These are phyloP conservation scores for Lasioglossum oenotherae DNA, from an alignment of 2,888 invertebrate species.

Conservation along the genomic window DNA sequence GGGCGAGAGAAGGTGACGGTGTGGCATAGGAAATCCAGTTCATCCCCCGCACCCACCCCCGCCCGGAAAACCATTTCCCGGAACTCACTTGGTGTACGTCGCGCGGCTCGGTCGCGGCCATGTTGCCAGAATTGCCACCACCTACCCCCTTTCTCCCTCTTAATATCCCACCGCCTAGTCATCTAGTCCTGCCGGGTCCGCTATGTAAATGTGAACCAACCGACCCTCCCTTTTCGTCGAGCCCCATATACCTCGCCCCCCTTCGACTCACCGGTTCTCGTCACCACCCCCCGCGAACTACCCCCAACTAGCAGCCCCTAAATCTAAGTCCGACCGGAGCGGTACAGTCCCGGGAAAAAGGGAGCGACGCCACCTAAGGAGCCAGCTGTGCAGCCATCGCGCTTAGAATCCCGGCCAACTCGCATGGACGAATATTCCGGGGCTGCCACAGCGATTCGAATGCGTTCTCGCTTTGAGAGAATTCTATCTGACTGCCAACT, in stretches of 20 bases:
- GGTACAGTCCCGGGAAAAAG: conserved; percentile 81
- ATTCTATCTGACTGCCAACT: not conserved
- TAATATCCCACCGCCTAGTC: conserved; percentile 83
- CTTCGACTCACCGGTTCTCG: conserved; percentile 68
- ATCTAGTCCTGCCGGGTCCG: conserved; percentile 84
- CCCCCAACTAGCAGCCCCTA: conserved; percentile 83
- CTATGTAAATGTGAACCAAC: conserved; percentile 84
- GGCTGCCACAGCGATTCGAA: not conserved
- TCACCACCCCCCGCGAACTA: conserved; percentile 81
- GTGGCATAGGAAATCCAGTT: conserved; percentile 75
- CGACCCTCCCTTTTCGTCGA: conserved; percentile 74
- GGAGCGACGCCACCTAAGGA: conserved; percentile 48
- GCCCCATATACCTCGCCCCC: conserved; percentile 71
- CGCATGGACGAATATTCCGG: not conserved
- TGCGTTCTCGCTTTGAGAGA: not conserved
- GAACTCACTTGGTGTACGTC: conserved; percentile 75
- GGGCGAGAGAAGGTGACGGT: conserved; percentile 68
- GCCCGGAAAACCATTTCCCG: conserved; percentile 68
- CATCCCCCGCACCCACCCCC: conserved; percentile 60
- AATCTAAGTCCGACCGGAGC: conserved; percentile 83
- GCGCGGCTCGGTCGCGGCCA: conserved; percentile 81
- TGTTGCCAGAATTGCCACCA: conserved; percentile 84
- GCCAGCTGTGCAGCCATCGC: conserved; percentile 54
- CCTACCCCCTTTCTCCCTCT: conserved; percentile 82
- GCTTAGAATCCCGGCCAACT: conserved; percentile 32